Conservation (phyloP, 2,113 vertebrate genomes). For the Dipodomys ordii region DNA sequence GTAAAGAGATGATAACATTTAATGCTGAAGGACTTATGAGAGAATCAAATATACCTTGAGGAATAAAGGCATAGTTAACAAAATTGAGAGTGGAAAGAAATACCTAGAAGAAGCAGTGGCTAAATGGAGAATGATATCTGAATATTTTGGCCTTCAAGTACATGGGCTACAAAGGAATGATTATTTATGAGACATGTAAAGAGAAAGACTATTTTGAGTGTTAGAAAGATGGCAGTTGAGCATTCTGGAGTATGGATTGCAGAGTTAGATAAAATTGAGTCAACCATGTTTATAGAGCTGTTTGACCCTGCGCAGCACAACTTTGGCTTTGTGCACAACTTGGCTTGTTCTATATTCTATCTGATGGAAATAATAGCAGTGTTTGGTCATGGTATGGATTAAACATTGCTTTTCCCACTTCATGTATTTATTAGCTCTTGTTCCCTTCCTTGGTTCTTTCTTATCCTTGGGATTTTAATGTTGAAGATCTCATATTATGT, state of each 20-base stretch:
- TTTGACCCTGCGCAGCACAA: neutral
- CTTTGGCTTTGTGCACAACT: neutral
- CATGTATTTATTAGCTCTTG: neutral
- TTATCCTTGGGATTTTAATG: neutral
- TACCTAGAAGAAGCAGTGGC: neutral
- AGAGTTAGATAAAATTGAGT: neutral
- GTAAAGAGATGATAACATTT: neutral
- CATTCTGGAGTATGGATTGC: neutral
- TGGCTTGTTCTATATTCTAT: neutral
- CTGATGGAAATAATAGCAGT: neutral
- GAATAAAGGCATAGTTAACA: neutral
- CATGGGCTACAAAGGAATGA: neutral
- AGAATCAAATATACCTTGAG: neutral
- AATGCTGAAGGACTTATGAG: neutral
- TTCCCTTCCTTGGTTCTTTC: neutral
- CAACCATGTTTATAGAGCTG: neutral
- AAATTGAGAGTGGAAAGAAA: neutral
- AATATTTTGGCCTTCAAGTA: conserved; percentile 10
- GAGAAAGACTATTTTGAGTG: neutral
- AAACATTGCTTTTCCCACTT: neutral
- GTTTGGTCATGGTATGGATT: neutral
- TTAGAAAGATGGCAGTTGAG: neutral
- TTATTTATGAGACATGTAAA: neutral
- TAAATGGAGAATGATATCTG: neutral
- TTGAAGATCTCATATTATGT: neutral